Percentiles rank a stretch among this genome's conserved stretches.
phyloP scores from a whole-genome alignment of 2,113 vertebrate genomes.

The Furnarius figulus region DNA sequence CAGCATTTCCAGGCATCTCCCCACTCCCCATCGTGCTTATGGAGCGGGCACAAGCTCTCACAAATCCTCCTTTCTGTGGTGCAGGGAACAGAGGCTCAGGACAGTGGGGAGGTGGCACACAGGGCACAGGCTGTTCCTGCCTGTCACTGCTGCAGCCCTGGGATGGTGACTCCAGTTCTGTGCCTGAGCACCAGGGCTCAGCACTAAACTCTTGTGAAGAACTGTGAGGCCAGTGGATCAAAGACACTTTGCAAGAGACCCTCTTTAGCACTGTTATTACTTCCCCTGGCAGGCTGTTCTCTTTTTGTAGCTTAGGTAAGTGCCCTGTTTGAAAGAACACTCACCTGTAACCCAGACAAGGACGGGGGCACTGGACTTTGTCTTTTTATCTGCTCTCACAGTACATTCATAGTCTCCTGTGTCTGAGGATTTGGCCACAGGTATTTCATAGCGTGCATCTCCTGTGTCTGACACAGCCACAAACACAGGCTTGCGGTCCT shows the following conservation, averaged over 20 bases:
- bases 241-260: not conserved
- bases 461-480: slow-evolving; percentile 6
- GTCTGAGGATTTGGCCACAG: slow-evolving; percentile 50
- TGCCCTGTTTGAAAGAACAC: not conserved
- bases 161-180: not conserved
- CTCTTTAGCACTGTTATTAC: not conserved
- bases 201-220: not conserved
- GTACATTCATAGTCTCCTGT: slow-evolving; percentile 71
- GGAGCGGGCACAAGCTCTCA: not conserved
- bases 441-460: slow-evolving; percentile 15
- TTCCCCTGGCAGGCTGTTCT: not conserved
- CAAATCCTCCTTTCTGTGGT: not conserved
- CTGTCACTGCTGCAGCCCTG: not conserved
- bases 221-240: not conserved
- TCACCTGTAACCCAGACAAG: slow-evolving; percentile 67
- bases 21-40: not conserved
- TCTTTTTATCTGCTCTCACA: slow-evolving; percentile 52
- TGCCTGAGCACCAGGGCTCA: not conserved
- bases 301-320: not conserved
- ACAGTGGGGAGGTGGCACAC: not conserved
- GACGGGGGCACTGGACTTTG: not conserved
- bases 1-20: not conserved
- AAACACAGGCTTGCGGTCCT: slow-evolving; percentile 44
- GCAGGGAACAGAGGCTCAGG: not conserved
- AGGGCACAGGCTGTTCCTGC: not conserved